Evolutionary conservation across 2,888 invertebrate species (phyloP).

Genomic region (Lumbricus terrestris): DNA sequence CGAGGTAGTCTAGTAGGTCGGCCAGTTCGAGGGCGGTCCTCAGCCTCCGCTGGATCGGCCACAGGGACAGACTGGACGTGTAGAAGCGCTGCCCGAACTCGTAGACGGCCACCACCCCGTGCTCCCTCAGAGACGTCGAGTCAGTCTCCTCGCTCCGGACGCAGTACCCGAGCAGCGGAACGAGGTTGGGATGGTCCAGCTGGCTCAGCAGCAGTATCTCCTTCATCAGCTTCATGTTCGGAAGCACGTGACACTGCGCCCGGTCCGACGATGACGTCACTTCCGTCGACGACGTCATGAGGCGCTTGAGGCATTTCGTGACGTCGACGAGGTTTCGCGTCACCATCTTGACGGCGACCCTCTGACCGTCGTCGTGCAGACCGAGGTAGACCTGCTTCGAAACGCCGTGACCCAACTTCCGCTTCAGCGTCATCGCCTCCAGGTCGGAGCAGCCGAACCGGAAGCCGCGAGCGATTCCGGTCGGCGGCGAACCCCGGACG

Average conservation of each 20-base stretch:
- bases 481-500: background rate
- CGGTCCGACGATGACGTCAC: background rate
- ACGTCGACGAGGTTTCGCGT: slow-evolving; percentile 53
- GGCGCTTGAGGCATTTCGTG: slow-evolving; percentile 44
- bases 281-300: background rate
- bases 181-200: slow-evolving; percentile 49
- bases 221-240: slow-evolving; percentile 56
- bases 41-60: slow-evolving; percentile 46
- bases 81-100: slow-evolving; percentile 49
- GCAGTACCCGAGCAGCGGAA: slow-evolving; percentile 51
- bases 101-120: slow-evolving; percentile 51
- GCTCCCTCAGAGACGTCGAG: slow-evolving; percentile 50
- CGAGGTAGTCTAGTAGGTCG: slow-evolving; percentile 49
- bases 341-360: slow-evolving; percentile 55
- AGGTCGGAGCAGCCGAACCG: slow-evolving; percentile 51
- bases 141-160: slow-evolving; percentile 53
- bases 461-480: background rate
- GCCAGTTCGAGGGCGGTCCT: slow-evolving; percentile 47
- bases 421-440: slow-evolving; percentile 44
- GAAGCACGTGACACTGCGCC: slow-evolving; percentile 45
- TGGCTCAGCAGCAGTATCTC: slow-evolving; percentile 53
- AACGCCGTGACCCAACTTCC: slow-evolving; percentile 53
- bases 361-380: slow-evolving; percentile 41
- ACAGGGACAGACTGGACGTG: slow-evolving; percentile 43
- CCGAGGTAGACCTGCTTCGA: slow-evolving; percentile 54